Base-by-base conservation (phyloP, 2,113 vertebrate species). In the Gambusia holbrooki region DNA sequence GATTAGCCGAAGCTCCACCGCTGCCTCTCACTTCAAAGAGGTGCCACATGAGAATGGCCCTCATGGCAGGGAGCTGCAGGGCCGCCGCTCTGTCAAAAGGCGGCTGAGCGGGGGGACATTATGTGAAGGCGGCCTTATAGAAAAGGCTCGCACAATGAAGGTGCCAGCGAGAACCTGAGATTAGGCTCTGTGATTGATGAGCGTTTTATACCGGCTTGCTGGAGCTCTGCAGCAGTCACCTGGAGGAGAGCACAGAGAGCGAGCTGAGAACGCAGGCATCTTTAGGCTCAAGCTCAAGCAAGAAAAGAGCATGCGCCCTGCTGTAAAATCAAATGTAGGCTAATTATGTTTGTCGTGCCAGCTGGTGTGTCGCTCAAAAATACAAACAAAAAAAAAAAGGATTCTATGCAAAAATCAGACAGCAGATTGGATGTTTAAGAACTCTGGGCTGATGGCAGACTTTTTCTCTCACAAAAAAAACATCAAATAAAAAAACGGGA, bases 101-200 rank as follows among this genome's bases (percentile, higher is more conserved):
- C 37, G 76, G 70, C 76, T 33, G 83, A 79, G 81, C 35, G 11
- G 0, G 76, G 74, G 71, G 27, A 27, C 89, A 84, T 93, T 94
- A 92, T 94, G 81, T 40, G 88, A 65, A 88, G 79, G 92, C 88
- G 89, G 86, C 84, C 77, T 62, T 81, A 89, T 81, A 90, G 92
- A 92, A 88, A 58, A 79, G 81, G 28, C 76, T 80, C 27, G 67
- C 76, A 93, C 94, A 93, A 93, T 91, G 89, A 87, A 93, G 76
- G 89, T 91, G 92, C 90, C 90, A 90, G 81, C 40, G 27, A 79
- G 84, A 91, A 84, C 85, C 87, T 92, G 88, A 93, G 93, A 92
- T 93, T 92, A 93, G 86, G 79, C 37, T 27, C 81, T 19, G 91
- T 93, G 90, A 94, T 93, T 89, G 92, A 93, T 93, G 88, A 92